These are phyloP conservation scores for Sitta europaea DNA, from an alignment of 2,113 vertebrate genomes.

Conservation along the genomic window DNA sequence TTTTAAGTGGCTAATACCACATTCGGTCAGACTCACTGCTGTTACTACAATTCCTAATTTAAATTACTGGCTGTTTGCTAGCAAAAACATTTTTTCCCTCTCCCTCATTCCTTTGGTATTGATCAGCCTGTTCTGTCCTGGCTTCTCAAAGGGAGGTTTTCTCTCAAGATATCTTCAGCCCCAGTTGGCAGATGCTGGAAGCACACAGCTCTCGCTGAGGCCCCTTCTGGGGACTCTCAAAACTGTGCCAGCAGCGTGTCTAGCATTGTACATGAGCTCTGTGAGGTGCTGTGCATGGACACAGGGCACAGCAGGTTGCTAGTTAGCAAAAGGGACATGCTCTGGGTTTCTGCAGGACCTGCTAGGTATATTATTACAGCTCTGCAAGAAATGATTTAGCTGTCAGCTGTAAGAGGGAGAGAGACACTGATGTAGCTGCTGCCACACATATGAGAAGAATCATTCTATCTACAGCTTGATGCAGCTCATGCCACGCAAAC, in stretches of 20 bases:
- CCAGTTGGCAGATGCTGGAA: not conserved
- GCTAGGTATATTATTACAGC: not conserved
- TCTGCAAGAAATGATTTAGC: not conserved
- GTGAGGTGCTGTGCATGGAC: not conserved
- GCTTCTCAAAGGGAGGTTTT: not conserved
- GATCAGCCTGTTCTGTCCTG: not conserved
- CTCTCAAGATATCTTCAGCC: not conserved
- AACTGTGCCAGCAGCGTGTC: not conserved
- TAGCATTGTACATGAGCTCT: not conserved
- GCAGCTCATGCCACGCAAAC: not conserved
- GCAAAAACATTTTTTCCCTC: not conserved
- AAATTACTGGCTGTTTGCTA: not conserved
- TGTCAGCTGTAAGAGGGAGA: not conserved
- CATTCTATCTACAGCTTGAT: not conserved
- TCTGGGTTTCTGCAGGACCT: not conserved
- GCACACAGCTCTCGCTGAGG: not conserved
- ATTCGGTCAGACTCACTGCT: not conserved
- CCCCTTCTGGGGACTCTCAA: not conserved
- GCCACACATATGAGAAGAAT: not conserved
- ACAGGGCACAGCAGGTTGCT: not conserved
- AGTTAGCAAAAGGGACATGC: not conserved
- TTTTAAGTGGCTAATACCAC: not conserved
- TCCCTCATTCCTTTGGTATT: slow-evolving; percentile 1
- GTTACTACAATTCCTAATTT: not conserved
- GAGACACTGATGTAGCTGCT: not conserved